Base-by-base conservation (phyloP, 2,888 invertebrate genomes). In the Himalopsyche japonica region DNA sequence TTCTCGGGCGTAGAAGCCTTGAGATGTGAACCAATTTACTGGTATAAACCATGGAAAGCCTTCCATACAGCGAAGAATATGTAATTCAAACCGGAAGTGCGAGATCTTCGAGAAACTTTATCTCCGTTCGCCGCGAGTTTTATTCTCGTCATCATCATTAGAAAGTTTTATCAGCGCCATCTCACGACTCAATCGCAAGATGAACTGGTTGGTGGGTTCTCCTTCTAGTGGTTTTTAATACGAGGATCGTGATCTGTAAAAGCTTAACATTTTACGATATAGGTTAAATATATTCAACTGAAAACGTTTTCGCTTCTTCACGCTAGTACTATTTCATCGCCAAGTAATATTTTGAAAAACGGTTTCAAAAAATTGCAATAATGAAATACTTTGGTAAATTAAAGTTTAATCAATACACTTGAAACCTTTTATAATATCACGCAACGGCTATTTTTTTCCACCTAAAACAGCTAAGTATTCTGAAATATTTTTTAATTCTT, bases 71-170 rank as follows among this genome's bases (percentile, higher is more conserved):
- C 20, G 57, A 57, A 5, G 57, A 20, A 20, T 57, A 24, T 57
- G 57, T 57, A 57, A 57, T 57, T 57, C 57, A 57, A 57, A 57
- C 57, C 57, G 57, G 57, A 57, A 57, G 57, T 57, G 57, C 57
- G 57, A 57, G 57, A 57, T 57, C 57, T 57, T 57, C 57, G 57
- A n/a, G 20, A 57, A 57, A 57, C 57, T 57, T 57, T 57, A 57
- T 57, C 57, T 57, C 8, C 57, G 57, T 57, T 57, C 78, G 82
- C 49, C 37, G 80, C 79, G 82, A 82, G 81, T 85, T 85, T 85
- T 85, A 85, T 85, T 85, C 83, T 83, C 85, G 82, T 85, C 85
- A 85, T 85, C 85, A 85, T 85, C 85, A 85, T 85, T 85, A 85
- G 70, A 81, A 83, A 85, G 85, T 85, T 85, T 85, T 85, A 83